A percentile compares a stretch with the other conserved stretches of the same genome.
Conservation (phyloP, 2,888 invertebrate species). For the Germaria angustata region DNA sequence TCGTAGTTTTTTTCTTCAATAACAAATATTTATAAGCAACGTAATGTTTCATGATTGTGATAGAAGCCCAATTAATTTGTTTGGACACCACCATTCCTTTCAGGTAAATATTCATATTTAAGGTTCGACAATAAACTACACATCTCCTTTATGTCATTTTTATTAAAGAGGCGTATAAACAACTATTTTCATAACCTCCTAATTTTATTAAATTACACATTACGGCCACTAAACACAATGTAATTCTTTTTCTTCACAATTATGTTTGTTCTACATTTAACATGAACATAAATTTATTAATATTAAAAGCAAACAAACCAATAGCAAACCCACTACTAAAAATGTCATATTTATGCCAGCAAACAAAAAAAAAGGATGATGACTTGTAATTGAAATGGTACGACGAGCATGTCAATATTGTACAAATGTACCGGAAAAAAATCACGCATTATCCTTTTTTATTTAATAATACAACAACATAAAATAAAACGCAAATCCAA, state of each 20-base stretch:
- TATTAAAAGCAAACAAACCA: constrained; percentile 63
- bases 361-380: constrained; percentile 42
- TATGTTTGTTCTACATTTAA: constrained; percentile 52
- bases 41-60: no score
- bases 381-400: constrained; percentile 66
- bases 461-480: constrained; percentile 48
- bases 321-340: constrained; percentile 59
- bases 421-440: constrained; percentile 66
- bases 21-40: no score
- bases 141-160: not conserved
- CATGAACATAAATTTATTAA: constrained; percentile 64
- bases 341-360: constrained; percentile 60
- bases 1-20: no score
- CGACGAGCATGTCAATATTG: constrained; percentile 48
- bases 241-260: constrained; percentile 15
- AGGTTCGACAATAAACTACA: no score
- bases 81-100: no score
- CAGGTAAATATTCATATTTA: no score
- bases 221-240: constrained; percentile 52
- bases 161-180: not conserved
- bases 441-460: constrained; percentile 69
- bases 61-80: no score
- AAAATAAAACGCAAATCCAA: constrained; percentile 48
- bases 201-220: constrained; percentile 62
- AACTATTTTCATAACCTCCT: constrained; percentile 37